Evolutionary conservation across 2,797 vertebrate genomes (phyloP), one percentile per base, ranked within the genome.

Genomic region (Bradypus variegatus): DNA sequence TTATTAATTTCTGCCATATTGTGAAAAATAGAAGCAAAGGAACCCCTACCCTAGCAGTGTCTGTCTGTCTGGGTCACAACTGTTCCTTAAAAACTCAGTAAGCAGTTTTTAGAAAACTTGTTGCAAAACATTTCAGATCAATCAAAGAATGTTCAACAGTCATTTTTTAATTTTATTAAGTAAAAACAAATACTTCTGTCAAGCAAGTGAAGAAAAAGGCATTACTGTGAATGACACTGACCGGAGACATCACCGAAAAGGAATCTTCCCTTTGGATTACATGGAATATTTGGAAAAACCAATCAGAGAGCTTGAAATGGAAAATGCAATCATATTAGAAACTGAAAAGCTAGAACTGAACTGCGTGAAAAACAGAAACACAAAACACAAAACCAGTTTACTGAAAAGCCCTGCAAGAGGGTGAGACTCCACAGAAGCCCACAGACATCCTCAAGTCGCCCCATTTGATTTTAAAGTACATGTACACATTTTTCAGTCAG

Each of bases 161-260:
- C 53, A 58, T 62, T 85, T 69, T 90, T 83, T 50, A 50, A 81
- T 38, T 82, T 88, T 88, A 88, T 60, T 58, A 80, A 75, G 31
- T 79, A 80, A 91, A 91, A 72, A 80, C 55, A 93, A 78, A 79
- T 65, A 88, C 21, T 90, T 81, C 76, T 64, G 31, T 87, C 69
- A 93, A 85, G 91, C 72, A 6, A 48, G 70, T 38, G 53, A 8
- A 85, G 38, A 84, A 89, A 73, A 50, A 50, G 50, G 60, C 60
- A 87, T 25, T 45, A 76, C 36, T 12, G 58, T 73, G 33, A 94
- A 82, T 58, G 33, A 86, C 23, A 87, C 19, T 79, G 60, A 7
- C 73, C 45, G 86, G 1, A 89, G 11, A 91, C 88, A 29, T 80
- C 33, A 88, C 65, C 45, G 21, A 82, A 75, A 91, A 84, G 6